Evolutionary conservation across 37 sponge, comb jelly and placozoan species (phyloP).

Genomic region (Halichondria panicea): DNA sequence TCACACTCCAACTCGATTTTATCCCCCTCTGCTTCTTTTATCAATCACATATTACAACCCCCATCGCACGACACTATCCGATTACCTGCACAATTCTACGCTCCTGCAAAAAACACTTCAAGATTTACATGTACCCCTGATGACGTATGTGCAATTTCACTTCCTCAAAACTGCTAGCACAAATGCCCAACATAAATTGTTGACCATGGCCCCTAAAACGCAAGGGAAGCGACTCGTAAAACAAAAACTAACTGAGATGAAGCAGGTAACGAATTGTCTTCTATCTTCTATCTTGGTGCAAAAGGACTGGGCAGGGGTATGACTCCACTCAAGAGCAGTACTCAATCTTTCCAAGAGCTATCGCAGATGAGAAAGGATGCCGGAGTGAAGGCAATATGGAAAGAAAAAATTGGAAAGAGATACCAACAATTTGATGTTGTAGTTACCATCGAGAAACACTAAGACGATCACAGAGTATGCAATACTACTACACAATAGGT

Average conservation of each 20-base stretch:
- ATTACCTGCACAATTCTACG: constrained; percentile 24
- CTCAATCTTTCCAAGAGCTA: constrained; percentile 17
- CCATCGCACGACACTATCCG: constrained; percentile 16
- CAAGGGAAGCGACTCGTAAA: not conserved
- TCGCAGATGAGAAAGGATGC: too few species aligned
- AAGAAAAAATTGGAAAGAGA: constrained; percentile 2
- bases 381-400: constrained; percentile 17
- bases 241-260: constrained; percentile 9
- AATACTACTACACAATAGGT: constrained; percentile 6
- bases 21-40: constrained; percentile 7
- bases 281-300: constrained; percentile 26
- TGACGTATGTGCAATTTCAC: not conserved
- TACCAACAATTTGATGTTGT: constrained; percentile 6
- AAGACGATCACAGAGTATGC: constrained; percentile 21
- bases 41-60: constrained; percentile 26
- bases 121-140: not conserved
- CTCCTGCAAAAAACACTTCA: not conserved
- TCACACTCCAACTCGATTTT: constrained; percentile 6
- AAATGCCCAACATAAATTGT: constrained; percentile 12
- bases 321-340: constrained; percentile 26
- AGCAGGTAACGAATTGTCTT: constrained; percentile 21
- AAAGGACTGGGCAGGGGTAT: constrained; percentile 3
- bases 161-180: not conserved
- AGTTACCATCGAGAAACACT: constrained; percentile 18
- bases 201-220: constrained; percentile 28